phyloP scores from a whole-genome alignment of 2,113 vertebrate genomes.

The Aspidoscelis tigris region DNA sequence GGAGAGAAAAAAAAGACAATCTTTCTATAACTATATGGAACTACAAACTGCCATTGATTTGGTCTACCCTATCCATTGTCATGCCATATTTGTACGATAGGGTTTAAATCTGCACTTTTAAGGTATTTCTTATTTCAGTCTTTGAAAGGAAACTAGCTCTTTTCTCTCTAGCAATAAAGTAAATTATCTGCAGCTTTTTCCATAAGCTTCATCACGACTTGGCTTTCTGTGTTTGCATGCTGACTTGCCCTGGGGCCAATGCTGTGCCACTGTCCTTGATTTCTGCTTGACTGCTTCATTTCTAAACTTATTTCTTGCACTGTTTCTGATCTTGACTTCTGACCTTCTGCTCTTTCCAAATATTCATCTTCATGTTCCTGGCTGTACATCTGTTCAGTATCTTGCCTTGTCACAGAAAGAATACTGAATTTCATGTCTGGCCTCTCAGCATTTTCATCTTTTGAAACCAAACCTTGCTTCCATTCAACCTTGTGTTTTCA shows the following conservation, averaged over 20 bases:
- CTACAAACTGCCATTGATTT: no score
- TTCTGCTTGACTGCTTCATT: constrained; percentile 12
- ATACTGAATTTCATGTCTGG: not conserved
- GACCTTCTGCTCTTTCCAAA: not conserved
- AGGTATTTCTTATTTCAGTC: not conserved
- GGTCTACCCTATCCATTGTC: no score
- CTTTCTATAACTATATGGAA: no score
- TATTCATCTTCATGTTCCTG: constrained; percentile 3
- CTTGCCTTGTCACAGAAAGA: not conserved
- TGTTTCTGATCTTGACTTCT: constrained; percentile 1
- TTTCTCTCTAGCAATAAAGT: not conserved
- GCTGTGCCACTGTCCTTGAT: not conserved
- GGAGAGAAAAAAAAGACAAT: no score
- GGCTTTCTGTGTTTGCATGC: not conserved
- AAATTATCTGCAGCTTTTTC: constrained; percentile 6
- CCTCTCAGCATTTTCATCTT: not conserved
- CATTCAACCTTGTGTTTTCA: not conserved
- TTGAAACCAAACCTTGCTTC: constrained; percentile 4
- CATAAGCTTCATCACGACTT: not conserved
- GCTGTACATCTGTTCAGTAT: not conserved
- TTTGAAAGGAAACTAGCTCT: not conserved
- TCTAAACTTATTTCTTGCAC: not conserved
- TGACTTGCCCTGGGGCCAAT: not conserved
- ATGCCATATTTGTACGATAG: no score
- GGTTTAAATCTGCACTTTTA: no score